phyloP scores from a whole-genome alignment of 2,113 vertebrate species.

The Pterocles orientalis region DNA sequence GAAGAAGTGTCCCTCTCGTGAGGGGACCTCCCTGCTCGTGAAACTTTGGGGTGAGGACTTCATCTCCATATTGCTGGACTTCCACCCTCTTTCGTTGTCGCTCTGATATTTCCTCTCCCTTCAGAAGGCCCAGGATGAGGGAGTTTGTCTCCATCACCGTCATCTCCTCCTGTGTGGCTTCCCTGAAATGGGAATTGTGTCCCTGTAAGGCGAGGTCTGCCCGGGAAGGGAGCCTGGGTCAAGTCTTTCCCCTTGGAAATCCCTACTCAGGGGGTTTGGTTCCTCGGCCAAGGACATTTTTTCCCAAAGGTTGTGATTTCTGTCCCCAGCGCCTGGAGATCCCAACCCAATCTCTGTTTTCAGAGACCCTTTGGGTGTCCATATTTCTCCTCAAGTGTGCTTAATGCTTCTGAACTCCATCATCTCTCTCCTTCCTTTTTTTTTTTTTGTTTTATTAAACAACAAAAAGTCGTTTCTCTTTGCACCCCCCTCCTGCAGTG shows the following conservation, averaged over 20 bases:
- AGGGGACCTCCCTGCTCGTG: fast-evolving
- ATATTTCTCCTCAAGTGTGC: not conserved
- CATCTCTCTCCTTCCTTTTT: not conserved
- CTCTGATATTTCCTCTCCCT: not conserved
- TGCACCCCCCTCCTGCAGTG: not conserved
- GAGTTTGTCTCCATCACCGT: fast-evolving
- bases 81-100: fast-evolving
- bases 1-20: too few species aligned
- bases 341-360: not conserved
- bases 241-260: not conserved
- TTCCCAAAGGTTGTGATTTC: fast-evolving
- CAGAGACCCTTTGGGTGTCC: not conserved
- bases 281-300: fast-evolving
- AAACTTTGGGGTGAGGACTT: not conserved
- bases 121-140: not conserved
- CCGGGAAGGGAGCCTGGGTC: not conserved
- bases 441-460: not conserved
- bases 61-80: fast-evolving
- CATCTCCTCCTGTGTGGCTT: not conserved
- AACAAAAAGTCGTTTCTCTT: not conserved
- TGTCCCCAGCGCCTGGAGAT: not conserved
- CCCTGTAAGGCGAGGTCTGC: not conserved
- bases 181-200: fast-evolving
- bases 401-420: not conserved
- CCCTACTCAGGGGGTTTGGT: not conserved